Base-by-base conservation (phyloP, 2,888 invertebrate genomes). In the Junonia oenone region DNA sequence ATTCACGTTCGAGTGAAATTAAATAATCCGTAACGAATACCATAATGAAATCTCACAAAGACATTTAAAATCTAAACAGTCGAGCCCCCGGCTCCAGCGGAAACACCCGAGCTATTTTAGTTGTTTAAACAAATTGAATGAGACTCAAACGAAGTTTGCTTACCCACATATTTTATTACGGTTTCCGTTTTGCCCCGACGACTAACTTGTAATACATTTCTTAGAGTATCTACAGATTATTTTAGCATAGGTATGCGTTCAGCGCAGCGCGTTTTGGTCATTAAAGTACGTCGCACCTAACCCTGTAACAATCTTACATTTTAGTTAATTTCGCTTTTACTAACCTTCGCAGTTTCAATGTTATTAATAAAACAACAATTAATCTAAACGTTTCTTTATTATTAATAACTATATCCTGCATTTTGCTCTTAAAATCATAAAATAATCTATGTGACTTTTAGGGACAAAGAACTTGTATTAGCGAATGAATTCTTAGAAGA, bases 101-200 rank as follows among this genome's bases (percentile, higher is more conserved):
- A 67, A 69, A 64, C 68, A 61, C 61, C 59, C 63, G 52, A 56
- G 65, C 70, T 72, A 72, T 72, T 72, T 72, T 62, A 60, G 70
- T 67, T 61, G 67, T 71, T 68, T 67, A 67, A 70, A 72, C 65
- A 69, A 71, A 70, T 70, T 68, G 65, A 64, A 60, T 58, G 63
- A 64, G 58, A 54, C 61, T 58, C 63, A 51, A 48, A 51, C 62
- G 57, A 63, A 63, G 67, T 68, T 68, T 63, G 67, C 65, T 63
- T 64, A 60, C 64, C 65, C 64, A 65, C 68, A 68, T 68, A 68
- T 72, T 71, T 71, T 72, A 69, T 68, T 68, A 66, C 65, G 60
- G 55, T 63, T 71, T 70, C 72, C 71, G 69, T 60, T 68, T 62
- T 26, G 43, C 43, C 43, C 43, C 54, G 56, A 45, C 43, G 56